A percentile compares a stretch with the other conserved stretches of the same genome.
These are phyloP conservation scores for Simalia tracyae DNA, from an alignment of 2,797 vertebrate species.

Conservation along the genomic window DNA sequence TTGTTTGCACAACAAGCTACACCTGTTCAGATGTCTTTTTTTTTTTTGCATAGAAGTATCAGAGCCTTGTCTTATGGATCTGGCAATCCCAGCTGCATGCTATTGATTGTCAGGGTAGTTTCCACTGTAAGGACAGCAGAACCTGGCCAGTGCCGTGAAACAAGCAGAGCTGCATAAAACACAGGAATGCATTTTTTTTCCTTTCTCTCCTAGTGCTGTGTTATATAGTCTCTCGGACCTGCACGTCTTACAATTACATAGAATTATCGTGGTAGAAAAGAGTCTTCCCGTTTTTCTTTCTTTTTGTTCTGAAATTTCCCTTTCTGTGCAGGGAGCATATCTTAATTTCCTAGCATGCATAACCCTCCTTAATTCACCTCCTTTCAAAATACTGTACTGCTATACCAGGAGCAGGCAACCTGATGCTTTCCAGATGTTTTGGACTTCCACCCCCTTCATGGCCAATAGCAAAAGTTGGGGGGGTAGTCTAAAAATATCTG, in stretches of 20 bases:
- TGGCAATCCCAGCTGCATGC: neutral
- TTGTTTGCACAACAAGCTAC: neutral
- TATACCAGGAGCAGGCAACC: neutral
- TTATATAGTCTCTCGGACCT: neutral
- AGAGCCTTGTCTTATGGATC: neutral
- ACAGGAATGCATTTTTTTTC: neutral
- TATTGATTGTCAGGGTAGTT: neutral
- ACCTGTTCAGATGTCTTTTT: neutral
- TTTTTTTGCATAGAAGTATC: neutral
- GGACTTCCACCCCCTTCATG: neutral
- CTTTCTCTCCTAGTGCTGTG: too few relatives aligned
- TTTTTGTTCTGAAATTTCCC: neutral
- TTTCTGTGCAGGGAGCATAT: neutral
- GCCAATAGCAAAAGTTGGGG: neutral
- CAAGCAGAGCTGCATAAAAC: neutral
- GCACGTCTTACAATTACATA: neutral
- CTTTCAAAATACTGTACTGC: neutral
- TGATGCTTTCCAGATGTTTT: neutral
- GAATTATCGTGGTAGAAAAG: neutral
- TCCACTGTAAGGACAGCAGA: neutral
- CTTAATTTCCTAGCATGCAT: neutral
- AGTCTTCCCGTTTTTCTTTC: accelerated
- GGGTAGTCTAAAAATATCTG: neutral
- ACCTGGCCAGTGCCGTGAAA: neutral
- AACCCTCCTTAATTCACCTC: neutral